Percentiles rank a stretch among this genome's conserved stretches.
Evolutionary conservation across 2,888 invertebrate species (phyloP).

Genomic region (Platycnemis pennipes): DNA sequence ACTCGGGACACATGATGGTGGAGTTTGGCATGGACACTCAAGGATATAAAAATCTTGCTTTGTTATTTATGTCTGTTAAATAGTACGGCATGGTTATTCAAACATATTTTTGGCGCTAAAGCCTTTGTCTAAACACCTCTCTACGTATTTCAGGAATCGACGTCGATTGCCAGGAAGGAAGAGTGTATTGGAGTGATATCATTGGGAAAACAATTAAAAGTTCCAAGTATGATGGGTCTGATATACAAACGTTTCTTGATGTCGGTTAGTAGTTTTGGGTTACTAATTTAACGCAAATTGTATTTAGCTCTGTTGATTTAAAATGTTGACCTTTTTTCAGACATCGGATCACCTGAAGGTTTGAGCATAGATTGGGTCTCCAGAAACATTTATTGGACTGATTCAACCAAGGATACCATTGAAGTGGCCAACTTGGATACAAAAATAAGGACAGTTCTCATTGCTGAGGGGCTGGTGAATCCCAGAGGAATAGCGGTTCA

Average conservation of each 20-base stretch:
- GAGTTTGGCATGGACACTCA: too few relatives aligned
- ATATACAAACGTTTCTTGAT: slow-evolving; percentile 83
- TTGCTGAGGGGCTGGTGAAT: slow-evolving; percentile 89
- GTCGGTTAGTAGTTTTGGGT: slow-evolving; percentile 78
- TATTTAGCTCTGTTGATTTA: slow-evolving; percentile 72
- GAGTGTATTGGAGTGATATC: slow-evolving; percentile 97
- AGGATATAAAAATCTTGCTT: too few relatives aligned
- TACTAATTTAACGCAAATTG: not conserved
- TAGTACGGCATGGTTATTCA: too few relatives aligned
- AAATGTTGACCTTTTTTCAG: slow-evolving; percentile 79
- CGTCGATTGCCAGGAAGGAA: slow-evolving; percentile 92
- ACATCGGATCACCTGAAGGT: slow-evolving; percentile 94
- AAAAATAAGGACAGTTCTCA: slow-evolving; percentile 87
- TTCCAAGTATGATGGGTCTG: slow-evolving; percentile 88
- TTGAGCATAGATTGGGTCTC: slow-evolving; percentile 96
- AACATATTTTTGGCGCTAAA: too few relatives aligned
- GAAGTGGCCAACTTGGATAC: slow-evolving; percentile 92
- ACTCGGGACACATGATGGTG: too few relatives aligned
- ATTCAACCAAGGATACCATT: slow-evolving; percentile 92
- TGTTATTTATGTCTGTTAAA: too few relatives aligned
- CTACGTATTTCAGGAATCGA: slow-evolving; percentile 84
- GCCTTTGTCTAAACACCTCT: not conserved
- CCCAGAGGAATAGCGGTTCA: slow-evolving; percentile 98
- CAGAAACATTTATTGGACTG: slow-evolving; percentile 97
- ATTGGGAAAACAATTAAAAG: slow-evolving; percentile 88